phyloP scores from a whole-genome alignment of 2,888 invertebrate genomes.

The Eupithecia abbreviata region DNA sequence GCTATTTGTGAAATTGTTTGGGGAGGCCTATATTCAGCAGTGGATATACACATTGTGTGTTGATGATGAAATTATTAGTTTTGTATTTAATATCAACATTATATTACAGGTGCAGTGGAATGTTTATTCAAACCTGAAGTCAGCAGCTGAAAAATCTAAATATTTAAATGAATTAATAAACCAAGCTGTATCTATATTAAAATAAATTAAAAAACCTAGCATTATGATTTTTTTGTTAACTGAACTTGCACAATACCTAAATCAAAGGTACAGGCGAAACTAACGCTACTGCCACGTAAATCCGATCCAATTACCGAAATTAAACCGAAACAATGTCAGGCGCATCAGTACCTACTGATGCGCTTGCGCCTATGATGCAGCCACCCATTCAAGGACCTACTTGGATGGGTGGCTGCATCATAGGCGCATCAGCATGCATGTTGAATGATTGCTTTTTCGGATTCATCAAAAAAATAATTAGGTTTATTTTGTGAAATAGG shows the following conservation, averaged over 20 bases:
- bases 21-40: not conserved
- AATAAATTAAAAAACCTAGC: conserved; percentile 30
- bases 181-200: conserved; percentile 42
- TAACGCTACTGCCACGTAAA: too few species aligned
- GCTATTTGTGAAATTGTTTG: not conserved
- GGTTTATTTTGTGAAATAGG: too few species aligned
- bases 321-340: too few species aligned
- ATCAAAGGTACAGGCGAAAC: not conserved
- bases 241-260: not conserved
- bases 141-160: conserved; percentile 58
- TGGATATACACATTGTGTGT: not conserved
- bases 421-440: too few species aligned
- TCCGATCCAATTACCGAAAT: too few species aligned
- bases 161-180: conserved; percentile 65
- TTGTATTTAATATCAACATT: not conserved
- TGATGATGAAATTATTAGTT: not conserved
- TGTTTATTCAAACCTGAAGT: conserved; percentile 67
- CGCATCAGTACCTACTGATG: too few species aligned
- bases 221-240: not conserved
- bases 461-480: too few species aligned
- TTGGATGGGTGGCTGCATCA: too few species aligned
- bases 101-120: conserved; percentile 80
- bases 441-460: too few species aligned
- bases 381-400: too few species aligned
- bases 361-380: too few species aligned